phyloP scores from a whole-genome alignment of 2,888 invertebrate genomes.

The Stictocephala bisonia region DNA sequence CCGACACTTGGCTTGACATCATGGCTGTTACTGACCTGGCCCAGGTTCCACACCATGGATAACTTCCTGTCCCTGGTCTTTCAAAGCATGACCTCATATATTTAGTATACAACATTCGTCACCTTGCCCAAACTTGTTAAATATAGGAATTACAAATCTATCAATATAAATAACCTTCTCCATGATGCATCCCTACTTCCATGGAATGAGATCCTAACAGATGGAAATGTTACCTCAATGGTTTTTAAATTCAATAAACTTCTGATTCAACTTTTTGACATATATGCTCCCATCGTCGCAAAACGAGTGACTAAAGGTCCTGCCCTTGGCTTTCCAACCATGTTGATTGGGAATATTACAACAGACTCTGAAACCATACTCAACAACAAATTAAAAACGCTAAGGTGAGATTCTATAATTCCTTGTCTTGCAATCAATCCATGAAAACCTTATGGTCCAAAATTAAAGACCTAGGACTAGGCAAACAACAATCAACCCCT shows the following conservation, averaged over 20 bases:
- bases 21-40: neutral
- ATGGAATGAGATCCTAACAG: neutral
- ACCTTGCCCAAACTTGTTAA: neutral
- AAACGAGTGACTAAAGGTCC: neutral
- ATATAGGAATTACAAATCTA: neutral
- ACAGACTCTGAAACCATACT: neutral
- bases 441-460: neutral
- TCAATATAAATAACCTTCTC: neutral
- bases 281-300: neutral
- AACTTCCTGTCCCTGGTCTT: neutral
- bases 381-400: neutral
- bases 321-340: neutral
- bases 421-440: neutral
- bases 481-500: neutral
- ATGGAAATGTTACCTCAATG: neutral
- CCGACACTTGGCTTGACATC: neutral
- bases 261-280: neutral
- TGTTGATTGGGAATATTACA: neutral
- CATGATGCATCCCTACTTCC: neutral
- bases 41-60: neutral
- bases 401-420: neutral
- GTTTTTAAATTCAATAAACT: neutral
- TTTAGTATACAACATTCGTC: neutral
- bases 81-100: neutral
- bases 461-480: neutral